Conservation (phyloP, 37 sponge, comb jelly and placozoan species). For the Chondrilla cf. caribensis region DNA sequence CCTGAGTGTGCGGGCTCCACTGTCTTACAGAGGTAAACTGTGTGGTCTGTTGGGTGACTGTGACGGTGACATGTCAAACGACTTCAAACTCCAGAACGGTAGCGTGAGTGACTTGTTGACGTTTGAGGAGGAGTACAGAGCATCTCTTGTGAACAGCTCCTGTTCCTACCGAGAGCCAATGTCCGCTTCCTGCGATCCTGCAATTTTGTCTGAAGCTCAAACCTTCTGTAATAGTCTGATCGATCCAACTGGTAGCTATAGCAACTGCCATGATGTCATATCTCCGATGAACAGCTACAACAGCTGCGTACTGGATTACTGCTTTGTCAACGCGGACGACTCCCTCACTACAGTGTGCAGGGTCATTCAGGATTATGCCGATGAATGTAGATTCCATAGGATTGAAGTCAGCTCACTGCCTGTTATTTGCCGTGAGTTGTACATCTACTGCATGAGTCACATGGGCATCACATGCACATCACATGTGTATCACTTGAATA, state of each 20-base stretch:
- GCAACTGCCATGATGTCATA: background rate
- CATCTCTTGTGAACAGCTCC: background rate
- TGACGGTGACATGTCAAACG: background rate
- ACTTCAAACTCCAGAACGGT: background rate
- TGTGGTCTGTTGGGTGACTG: conserved; percentile 7
- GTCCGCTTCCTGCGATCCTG: background rate
- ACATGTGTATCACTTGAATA: too few relatives aligned
- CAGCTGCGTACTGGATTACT: background rate
- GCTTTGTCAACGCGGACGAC: background rate
- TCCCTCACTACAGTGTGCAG: background rate
- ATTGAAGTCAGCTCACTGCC: background rate
- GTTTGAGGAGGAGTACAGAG: conserved; percentile 1
- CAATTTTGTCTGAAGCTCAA: background rate
- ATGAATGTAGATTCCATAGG: background rate
- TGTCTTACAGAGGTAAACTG: conserved; percentile 9
- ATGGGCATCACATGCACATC: too few relatives aligned
- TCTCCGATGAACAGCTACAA: background rate
- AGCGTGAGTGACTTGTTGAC: background rate
- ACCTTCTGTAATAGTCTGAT: background rate
- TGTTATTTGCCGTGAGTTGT: background rate
- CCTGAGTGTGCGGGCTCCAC: background rate
- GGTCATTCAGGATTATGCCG: background rate
- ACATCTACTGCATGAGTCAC: too few relatives aligned
- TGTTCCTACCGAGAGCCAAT: background rate
- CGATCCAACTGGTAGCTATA: background rate